Percentiles rank a stretch among this genome's conserved stretches.
These are phyloP conservation scores for Sinohyriopsis cumingii DNA, from an alignment of 2,888 invertebrate species.

Conservation along the genomic window DNA sequence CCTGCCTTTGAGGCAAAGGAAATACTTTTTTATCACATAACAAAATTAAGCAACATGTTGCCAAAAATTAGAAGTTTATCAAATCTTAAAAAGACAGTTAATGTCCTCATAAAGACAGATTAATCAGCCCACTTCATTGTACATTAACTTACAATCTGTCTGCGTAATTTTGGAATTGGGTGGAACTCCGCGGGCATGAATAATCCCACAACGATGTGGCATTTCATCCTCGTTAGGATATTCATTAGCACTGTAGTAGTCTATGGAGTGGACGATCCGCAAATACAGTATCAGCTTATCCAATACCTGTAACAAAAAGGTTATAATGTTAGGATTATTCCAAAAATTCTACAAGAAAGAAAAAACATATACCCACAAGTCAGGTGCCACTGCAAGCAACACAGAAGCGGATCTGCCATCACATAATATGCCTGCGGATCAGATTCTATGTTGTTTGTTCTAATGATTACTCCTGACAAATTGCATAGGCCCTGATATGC, in stretches of 20 bases:
- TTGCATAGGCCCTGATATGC: no score
- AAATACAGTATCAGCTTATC: slow-evolving; percentile 92
- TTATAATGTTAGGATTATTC: not conserved
- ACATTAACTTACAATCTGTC: slow-evolving; percentile 67
- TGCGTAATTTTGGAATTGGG: slow-evolving; percentile 83
- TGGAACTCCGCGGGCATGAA: slow-evolving; percentile 94
- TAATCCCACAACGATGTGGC: slow-evolving; percentile 98
- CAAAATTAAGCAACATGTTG: no score
- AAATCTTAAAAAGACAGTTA: no score
- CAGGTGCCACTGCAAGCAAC: no score
- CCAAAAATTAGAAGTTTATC: no score
- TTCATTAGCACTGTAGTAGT: slow-evolving; percentile 99
- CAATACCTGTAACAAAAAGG: slow-evolving; percentile 74
- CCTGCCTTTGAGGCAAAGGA: no score
- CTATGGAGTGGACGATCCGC: slow-evolving; percentile 97
- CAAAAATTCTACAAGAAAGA: not conserved
- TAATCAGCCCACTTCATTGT: not conserved
- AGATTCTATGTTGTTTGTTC: no score
- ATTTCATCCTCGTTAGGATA: slow-evolving; percentile 99
- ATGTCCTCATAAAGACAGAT: not conserved
- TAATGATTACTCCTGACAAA: no score
- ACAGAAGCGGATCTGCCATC: no score
- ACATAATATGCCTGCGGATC: no score
- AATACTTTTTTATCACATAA: no score
- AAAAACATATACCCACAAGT: not conserved